phyloP scores from a whole-genome alignment of 2,113 vertebrate genomes.

The Propithecus coquereli region DNA sequence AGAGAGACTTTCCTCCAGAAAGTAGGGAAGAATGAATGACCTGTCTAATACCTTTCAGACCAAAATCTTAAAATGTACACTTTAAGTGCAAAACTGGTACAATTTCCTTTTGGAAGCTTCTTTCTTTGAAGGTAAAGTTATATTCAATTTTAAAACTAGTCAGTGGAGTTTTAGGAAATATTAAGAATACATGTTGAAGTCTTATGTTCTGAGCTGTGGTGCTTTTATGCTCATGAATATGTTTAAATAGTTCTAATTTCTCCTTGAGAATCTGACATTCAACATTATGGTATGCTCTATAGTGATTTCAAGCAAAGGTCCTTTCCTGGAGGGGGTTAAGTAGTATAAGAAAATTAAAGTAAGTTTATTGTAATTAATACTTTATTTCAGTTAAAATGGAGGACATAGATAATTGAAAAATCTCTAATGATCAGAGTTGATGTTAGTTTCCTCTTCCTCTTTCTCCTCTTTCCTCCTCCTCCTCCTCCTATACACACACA shows the following conservation, averaged over 20 bases:
- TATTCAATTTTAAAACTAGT: conserved; percentile 29
- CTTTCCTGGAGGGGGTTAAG: not conserved
- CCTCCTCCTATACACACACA: no score
- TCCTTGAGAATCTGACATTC: not conserved
- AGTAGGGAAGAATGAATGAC: not conserved
- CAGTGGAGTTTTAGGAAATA: not conserved
- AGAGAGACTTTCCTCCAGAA: not conserved
- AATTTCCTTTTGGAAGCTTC: conserved; percentile 11
- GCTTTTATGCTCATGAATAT: not conserved
- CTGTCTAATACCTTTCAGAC: not conserved
- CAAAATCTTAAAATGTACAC: conserved; percentile 1
- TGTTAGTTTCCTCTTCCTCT: not conserved
- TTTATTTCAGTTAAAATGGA: conserved; percentile 34
- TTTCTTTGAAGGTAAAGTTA: conserved; percentile 7
- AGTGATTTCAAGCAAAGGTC: not conserved
- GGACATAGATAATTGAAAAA: not conserved
- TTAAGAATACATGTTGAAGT: not conserved
- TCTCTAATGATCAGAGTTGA: not conserved
- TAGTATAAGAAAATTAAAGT: not conserved
- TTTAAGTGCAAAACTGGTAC: not conserved
- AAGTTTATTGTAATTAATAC: conserved; percentile 14
- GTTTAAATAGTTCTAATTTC: not conserved
- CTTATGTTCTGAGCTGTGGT: not conserved
- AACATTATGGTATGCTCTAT: not conserved
- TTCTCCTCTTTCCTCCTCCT: not conserved